Base-by-base conservation (phyloP, 2,888 invertebrate species). In the Carabus problematicus region DNA sequence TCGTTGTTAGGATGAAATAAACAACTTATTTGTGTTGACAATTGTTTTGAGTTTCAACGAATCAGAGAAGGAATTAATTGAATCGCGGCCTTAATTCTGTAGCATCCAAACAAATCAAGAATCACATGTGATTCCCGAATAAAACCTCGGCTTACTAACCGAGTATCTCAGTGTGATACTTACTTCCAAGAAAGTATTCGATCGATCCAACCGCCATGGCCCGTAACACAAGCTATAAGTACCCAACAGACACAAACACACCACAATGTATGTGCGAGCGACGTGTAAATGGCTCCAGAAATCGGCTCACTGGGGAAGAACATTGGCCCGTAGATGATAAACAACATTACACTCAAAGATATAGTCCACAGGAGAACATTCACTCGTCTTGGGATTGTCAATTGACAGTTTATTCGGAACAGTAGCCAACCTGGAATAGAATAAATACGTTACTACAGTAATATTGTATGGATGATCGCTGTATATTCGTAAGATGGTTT, bases 191-290 rank as follows among this genome's bases (percentile, higher is more conserved):
- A 70, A 8, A 52, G 55, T 70, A 71, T 54, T 29, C 16, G 66
- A 56, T 56, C 19, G 4, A n/a, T 71, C 76, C 74, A 75, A 83
- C 83, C 82, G 71, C 82, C 82, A 74, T 84, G 77, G 55, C 81
- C 80, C 3, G 84, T 82, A 45, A 81, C 79, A 69, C 82, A 82
- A 9, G 82, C 81, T 4, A 84, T 75, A 56, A 83, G 76, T 45
- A 83, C 77, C 83, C 84, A 84, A 29, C 82, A 79, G 12, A 84
- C 72, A 3, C 81, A 79, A 64, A 82, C 71, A 2, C 82, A 80
- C 84, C 84, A 84, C 63, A 81, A 80, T 0, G 82, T 80, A 73
- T 84, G 84, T 0, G 82, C 82, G 3, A 84, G 73, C 0, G 83
- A 78, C 1, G 80, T 78, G 71, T 83, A 80, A 54, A 78, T 74